Conservation (phyloP, 1,140 invertebrate genomes). For the Drosophila novamexicana region DNA sequence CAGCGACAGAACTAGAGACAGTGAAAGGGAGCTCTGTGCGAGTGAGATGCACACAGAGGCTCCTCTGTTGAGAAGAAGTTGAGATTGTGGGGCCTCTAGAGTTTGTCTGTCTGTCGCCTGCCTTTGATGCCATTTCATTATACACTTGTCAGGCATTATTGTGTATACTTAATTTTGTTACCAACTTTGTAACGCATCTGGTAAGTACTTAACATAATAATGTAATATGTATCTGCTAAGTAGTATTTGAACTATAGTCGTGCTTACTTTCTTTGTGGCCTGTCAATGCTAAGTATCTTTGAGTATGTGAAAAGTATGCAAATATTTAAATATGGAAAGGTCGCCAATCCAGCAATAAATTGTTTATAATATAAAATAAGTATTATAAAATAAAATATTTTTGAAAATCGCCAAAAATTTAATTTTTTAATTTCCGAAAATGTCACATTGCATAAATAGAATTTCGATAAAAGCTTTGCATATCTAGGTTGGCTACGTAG, state of each 20-base stretch:
- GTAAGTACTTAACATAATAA: constrained; percentile 21
- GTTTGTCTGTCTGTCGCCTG: constrained; percentile 6
- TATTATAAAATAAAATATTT: too few species aligned
- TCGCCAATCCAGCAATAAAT: too few species aligned
- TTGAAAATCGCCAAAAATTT: too few species aligned
- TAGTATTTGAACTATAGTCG: constrained; percentile 2
- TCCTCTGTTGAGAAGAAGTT: constrained; percentile 11
- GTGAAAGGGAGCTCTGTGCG: neutral
- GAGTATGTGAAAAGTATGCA: neutral
- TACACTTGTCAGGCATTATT: constrained; percentile 34
- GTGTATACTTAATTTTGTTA: constrained; percentile 29
- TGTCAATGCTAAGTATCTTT: neutral
- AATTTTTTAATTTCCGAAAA: too few species aligned
- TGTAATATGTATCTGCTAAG: constrained; percentile 14
- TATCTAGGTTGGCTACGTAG: too few species aligned
- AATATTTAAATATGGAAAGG: too few species aligned
- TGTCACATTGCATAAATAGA: too few species aligned
- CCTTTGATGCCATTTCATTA: constrained; percentile 47
- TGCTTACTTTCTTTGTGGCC: neutral
- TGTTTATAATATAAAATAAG: too few species aligned
- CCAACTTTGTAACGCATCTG: constrained; percentile 37
- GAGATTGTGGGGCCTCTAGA: constrained; percentile 6
- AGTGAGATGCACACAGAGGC: constrained; percentile 10
- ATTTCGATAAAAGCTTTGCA: too few species aligned
- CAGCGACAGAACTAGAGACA: constrained; percentile 7